Evolutionary conservation across 2,113 vertebrate species (phyloP).

Genomic region (Emydura subglobosa): DNA sequence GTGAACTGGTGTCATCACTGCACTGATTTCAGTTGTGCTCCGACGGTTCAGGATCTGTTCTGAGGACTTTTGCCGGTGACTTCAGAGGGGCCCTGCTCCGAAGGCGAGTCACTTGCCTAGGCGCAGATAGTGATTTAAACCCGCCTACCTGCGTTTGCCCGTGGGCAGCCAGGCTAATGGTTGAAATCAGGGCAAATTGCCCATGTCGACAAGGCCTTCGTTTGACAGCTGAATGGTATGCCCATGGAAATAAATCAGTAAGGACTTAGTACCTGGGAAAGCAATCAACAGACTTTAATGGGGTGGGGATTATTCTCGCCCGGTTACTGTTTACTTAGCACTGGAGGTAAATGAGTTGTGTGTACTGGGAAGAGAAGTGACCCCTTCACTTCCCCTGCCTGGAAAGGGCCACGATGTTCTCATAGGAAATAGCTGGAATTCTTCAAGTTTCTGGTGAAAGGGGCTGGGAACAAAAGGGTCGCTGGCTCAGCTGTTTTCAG

Average conservation of each 20-base stretch:
- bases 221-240: background rate
- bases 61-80: fast-evolving
- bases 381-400: background rate
- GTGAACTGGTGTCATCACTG: too few species aligned
- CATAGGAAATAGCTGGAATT: conserved; percentile 44
- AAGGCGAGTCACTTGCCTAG: background rate
- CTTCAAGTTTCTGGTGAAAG: background rate
- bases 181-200: background rate
- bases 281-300: background rate
- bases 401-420: background rate
- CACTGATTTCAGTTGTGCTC: too few species aligned
- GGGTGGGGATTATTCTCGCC: background rate
- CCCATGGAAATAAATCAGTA: background rate
- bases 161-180: too few species aligned
- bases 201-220: background rate
- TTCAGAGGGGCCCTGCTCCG: fast-evolving
- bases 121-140: background rate
- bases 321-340: background rate
- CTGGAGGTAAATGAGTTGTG: background rate
- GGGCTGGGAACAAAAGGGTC: background rate
- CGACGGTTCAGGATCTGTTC: background rate
- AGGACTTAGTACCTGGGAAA: background rate
- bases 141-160: background rate
- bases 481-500: background rate
- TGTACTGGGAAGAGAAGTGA: background rate